A percentile compares a stretch with the other conserved stretches of the same genome.
These are phyloP conservation scores for Neostethus bicornis DNA, from an alignment of 2,797 vertebrate species.

Conservation along the genomic window DNA sequence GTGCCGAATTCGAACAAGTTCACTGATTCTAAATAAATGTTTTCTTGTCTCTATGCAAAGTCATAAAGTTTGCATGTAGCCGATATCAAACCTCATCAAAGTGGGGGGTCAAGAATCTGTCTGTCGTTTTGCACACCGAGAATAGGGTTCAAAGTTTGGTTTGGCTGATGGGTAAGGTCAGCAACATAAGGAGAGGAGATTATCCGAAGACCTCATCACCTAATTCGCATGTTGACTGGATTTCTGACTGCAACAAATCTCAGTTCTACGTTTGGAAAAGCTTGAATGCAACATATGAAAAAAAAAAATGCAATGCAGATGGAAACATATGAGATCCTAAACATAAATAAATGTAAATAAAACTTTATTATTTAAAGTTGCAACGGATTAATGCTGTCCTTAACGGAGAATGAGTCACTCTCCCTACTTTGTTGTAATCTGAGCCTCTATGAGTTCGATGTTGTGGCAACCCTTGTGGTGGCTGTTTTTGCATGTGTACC, in stretches of 20 bases:
- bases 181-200: neutral
- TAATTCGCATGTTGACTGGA: neutral
- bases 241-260: neutral
- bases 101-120: constrained; percentile 39
- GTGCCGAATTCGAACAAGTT: no score
- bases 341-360: constrained; percentile 4
- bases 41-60: no score
- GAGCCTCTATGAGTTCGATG: constrained; percentile 9
- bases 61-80: constrained; percentile 15
- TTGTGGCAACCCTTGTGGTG: constrained; percentile 10
- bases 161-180: neutral
- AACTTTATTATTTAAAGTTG: constrained; percentile 15
- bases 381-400: constrained; percentile 19
- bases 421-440: constrained; percentile 23
- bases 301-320: neutral
- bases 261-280: neutral
- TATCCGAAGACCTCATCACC: neutral
- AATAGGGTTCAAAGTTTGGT: constrained; percentile 12
- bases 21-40: no score
- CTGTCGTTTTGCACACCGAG: constrained; percentile 30
- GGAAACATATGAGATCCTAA: neutral
- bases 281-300: neutral
- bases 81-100: constrained; percentile 24
- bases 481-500: constrained; percentile 8
- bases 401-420: constrained; percentile 27